Percentiles rank a stretch among this genome's conserved stretches.
phyloP scores from a whole-genome alignment of 2,113 vertebrate species.

The Crypturellus undulatus region DNA sequence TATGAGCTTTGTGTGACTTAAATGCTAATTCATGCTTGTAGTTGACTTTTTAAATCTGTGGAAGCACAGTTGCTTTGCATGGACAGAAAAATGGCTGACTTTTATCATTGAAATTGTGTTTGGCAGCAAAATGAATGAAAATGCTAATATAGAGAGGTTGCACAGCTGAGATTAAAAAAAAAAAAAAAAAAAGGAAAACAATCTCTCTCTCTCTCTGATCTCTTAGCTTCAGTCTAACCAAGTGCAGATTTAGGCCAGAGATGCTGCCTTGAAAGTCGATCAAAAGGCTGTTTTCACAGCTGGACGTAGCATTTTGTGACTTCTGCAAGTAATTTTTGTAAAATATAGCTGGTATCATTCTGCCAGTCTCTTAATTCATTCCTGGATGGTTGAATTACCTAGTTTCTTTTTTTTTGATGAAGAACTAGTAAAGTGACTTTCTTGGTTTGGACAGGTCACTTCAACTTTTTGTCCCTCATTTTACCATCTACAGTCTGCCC shows the following conservation, averaged over 20 bases:
- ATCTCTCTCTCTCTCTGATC: background rate
- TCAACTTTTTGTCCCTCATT: background rate
- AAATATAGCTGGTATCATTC: background rate
- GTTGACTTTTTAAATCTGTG: background rate
- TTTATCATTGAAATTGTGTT: background rate
- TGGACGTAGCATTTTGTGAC: background rate
- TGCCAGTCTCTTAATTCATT: background rate
- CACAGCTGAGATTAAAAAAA: background rate
- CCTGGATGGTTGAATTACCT: background rate
- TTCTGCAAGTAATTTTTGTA: background rate
- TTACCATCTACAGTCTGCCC: rapidly evolving
- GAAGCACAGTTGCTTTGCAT: background rate
- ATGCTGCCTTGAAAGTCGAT: background rate
- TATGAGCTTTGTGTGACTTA: background rate
- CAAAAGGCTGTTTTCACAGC: background rate
- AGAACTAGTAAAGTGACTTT: background rate
- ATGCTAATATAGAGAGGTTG: background rate
- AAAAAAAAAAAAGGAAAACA: background rate
- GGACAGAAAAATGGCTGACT: background rate
- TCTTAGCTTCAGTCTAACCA: background rate
- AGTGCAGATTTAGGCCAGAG: background rate
- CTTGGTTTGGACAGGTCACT: background rate
- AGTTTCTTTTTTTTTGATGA: background rate
- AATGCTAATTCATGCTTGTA: background rate
- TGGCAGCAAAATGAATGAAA: background rate